Conservation (phyloP, 2,888 invertebrate species). For the Biston betularia region DNA sequence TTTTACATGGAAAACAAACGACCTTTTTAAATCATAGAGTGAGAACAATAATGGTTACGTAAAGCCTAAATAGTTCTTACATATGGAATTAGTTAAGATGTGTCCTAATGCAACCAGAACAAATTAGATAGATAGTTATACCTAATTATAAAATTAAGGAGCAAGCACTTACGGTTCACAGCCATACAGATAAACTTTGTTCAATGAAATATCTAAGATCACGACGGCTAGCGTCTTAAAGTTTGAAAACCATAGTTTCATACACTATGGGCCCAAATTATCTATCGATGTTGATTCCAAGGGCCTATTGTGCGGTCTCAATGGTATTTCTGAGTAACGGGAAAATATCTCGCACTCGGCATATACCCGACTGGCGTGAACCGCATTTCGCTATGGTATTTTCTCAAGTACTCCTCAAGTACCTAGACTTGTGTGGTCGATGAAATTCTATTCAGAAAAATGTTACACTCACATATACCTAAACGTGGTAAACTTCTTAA, state of each 20-base stretch:
- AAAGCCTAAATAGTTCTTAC: too few species aligned
- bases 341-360: conserved; percentile 69
- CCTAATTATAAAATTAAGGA: too few species aligned
- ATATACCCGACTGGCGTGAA: conserved; percentile 65
- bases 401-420: conserved; percentile 6
- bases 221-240: background rate
- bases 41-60: too few species aligned
- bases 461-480: background rate
- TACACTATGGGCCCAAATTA: conserved; percentile 74
- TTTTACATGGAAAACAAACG: too few species aligned
- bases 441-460: background rate
- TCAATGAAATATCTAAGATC: too few species aligned
- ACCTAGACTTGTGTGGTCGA: conserved; percentile 1
- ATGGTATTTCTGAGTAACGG: conserved; percentile 76
- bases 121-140: too few species aligned
- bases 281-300: conserved; percentile 65
- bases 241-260: conserved; percentile 41
- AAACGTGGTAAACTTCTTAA: background rate
- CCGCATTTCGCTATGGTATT: conserved; percentile 65
- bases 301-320: conserved; percentile 68
- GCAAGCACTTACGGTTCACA: too few species aligned
- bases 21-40: too few species aligned
- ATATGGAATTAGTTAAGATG: too few species aligned
- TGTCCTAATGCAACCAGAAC: too few species aligned
- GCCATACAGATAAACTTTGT: too few species aligned